Evolutionary conservation across 2,113 vertebrate genomes (phyloP), one percentile per base, ranked within the genome.

Genomic region (Nestor notabilis): DNA sequence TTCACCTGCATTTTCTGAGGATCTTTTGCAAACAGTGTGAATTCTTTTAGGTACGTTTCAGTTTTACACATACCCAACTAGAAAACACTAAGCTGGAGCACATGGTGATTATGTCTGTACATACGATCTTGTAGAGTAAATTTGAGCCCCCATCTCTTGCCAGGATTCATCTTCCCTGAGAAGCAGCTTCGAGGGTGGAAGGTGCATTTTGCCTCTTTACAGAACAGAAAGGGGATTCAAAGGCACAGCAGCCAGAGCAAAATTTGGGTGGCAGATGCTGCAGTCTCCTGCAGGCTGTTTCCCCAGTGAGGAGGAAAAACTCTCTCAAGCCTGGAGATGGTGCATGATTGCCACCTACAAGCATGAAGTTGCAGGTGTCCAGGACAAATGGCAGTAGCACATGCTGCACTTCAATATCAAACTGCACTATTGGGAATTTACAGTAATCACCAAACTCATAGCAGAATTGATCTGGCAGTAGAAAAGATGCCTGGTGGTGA

Each of bases 241-340:
- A 93, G 44, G 13, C 46, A 11, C 13, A 83, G 16, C 17, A 74
- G 5, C 39, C 29, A 9, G 8, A 65, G 35, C 31, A 75, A 49
- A 78, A 13, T 10, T 15, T 25, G 10, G 1, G 8, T 21, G 33
- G 6, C 17, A 92, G 88, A 63, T 0, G 0, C 31, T 78, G 39
- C 60, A 41, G 17, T 17, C 28, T 75, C 24, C 53, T 70, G 29
- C 10, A 47, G 39, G 39, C 50, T 91, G 21, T 21, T 87, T 66
- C 70, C 16, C 49, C 24, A 24, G n/a, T 5, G 37, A 78, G 24
- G 24, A 70, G 31, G 35, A 71, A 37, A 10, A 76, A 15, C 17
- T 52, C 37, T 74, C 13, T 47, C 33, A 49, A 82, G 28, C 41
- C 50, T n/a, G 53, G 69, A 35, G 27, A 20, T 6, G 35, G 15